Evolutionary conservation across 2,888 invertebrate genomes (phyloP), one percentile per base, ranked within the genome.

Genomic region (Lingula anatina): DNA sequence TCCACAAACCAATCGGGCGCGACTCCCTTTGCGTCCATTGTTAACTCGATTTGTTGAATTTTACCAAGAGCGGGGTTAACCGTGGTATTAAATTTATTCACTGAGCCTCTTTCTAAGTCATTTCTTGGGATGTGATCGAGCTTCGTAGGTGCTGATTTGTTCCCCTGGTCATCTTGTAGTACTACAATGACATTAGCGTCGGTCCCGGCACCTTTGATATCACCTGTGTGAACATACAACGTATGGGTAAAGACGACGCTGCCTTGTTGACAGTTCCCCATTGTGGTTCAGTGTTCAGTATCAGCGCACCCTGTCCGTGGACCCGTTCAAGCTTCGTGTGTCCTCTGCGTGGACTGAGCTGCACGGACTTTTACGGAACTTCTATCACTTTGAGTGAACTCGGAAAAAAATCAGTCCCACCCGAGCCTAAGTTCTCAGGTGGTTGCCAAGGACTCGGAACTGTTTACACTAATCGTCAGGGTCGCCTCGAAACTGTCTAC

Each of bases 171-270:
- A 46, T 79, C 79, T 44, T 73, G 70, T 5, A 80, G 55, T 20
- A 71, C 61, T 3, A 78, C 61, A 54, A 61, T 68, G 0, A 80
- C 71, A 47, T 77, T 77, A 37, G 78, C 78, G 53, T 79, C 78
- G 0, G 77, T 76, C 1, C 75, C 76, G 0, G 78, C 74, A 18
- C 73, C 69, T 45, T 71, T 71, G 25, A 71, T 65, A 58, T 80
- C 79, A 0, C 79, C 79, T 0, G 80, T 79, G 35, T 71, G 70
- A n/a, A 80, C 78, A 47, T 72, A 71, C 21, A 79, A 64, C 38
- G 59, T 48, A 46, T 59, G 65, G 36, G 59, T 57, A 20, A 57
- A 53, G n/a, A n/a, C n/a, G n/a, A n/a, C n/a, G n/a, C n/a, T n/a
- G n/a, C n/a, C n/a, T 12, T 46, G 44, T 2, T 46, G 51, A 36